phyloP scores from a whole-genome alignment of 2,113 vertebrate species.

The Rana temporaria region DNA sequence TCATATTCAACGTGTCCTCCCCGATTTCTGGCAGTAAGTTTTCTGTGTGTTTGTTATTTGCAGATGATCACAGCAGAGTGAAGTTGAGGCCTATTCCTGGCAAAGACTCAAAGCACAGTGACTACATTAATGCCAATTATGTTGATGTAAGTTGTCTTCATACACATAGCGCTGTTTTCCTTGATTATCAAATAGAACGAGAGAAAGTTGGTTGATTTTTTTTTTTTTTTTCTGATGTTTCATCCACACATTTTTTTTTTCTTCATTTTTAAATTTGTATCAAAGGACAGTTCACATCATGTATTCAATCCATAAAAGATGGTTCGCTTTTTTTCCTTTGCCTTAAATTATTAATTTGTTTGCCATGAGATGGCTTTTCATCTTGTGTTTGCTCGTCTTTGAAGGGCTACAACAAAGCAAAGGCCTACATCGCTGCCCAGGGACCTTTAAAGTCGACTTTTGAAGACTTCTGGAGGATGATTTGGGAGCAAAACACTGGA shows the following conservation, averaged over 20 bases:
- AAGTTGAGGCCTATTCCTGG: constrained; percentile 93
- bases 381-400: constrained; percentile 69
- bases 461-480: constrained; percentile 99
- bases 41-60: not conserved
- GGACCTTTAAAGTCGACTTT: constrained; percentile 98
- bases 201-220: constrained; percentile 29
- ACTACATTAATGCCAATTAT: constrained; percentile 99
- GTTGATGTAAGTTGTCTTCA: constrained; percentile 88
- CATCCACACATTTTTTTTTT: constrained; percentile 15
- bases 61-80: constrained; percentile 98
- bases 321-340: constrained; percentile 52
- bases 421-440: constrained; percentile 97
- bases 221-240: constrained; percentile 43
- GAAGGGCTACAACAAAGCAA: constrained; percentile 96
- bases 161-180: not conserved
- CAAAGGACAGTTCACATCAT: constrained; percentile 33
- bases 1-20: not conserved
- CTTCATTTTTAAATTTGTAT: constrained; percentile 20
- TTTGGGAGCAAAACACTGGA: constrained; percentile 97
- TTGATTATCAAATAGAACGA: constrained; percentile 52
- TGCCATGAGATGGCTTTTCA: constrained; percentile 61
- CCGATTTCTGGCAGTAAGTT: not conserved
- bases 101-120: constrained; percentile 97
- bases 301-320: constrained; percentile 59
- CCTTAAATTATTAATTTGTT: constrained; percentile 68